These are phyloP conservation scores for Apodemus agrarius DNA, from an alignment of 2,797 vertebrate genomes.

Conservation along the genomic window DNA sequence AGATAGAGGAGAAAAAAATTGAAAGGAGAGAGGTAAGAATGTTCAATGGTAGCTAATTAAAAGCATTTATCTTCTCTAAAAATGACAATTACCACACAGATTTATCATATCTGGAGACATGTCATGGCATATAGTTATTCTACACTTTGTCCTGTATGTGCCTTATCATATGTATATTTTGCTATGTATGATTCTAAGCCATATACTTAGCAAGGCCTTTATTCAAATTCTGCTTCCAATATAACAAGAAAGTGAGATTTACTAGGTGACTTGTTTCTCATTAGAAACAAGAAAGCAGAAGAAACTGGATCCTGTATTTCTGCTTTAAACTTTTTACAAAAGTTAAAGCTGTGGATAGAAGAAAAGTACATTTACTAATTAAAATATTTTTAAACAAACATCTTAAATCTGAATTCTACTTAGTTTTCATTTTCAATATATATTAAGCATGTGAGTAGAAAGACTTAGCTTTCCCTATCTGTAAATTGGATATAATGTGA, in stretches of 20 bases:
- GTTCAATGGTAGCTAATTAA: neutral
- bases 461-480: neutral
- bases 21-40: conserved; percentile 13
- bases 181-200: neutral
- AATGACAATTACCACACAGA: conserved; percentile 2
- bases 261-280: neutral
- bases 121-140: neutral
- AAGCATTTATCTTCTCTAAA: neutral
- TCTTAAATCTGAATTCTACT: neutral
- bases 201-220: neutral
- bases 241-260: neutral
- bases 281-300: neutral
- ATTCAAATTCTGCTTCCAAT: neutral
- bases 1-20: neutral
- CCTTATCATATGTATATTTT: neutral
- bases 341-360: neutral
- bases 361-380: neutral
- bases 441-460: neutral
- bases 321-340: neutral
- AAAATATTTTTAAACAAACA: neutral
- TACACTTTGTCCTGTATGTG: neutral
- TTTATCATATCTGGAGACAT: neutral
- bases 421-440: neutral
- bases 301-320: neutral
- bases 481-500: neutral